Base-by-base conservation (phyloP, 2,797 vertebrate genomes). In the Chelmon rostratus region DNA sequence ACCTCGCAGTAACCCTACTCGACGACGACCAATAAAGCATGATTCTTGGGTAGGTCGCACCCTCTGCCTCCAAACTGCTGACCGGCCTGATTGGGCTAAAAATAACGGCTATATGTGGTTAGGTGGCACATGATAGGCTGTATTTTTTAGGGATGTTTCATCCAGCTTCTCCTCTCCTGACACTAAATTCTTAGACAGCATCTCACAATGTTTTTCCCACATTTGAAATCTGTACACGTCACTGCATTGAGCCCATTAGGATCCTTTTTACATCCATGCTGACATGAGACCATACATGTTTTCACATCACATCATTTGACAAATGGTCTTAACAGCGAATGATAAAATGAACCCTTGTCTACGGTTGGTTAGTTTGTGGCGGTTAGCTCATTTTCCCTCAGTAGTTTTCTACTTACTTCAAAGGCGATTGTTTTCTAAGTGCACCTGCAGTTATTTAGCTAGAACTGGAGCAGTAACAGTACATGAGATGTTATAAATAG, bases 31-130 rank as follows among this genome's bases (percentile, higher is more conserved):
- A 25, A 90, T 96, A 83, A 95, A 96, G 86, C 95, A 95, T 0
- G 94, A 96, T 92, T 96, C 96, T 16, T 96, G 95, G 96, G 96
- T 96, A 93, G 42, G 92, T 80, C 28, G 23, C 16, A 8, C 8
- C 31, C 9, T 54, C 38, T 37, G 6, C 21, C 5, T 57, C 57
- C 42, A 53, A 59, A 31, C 13, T 6, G 31, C 38, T 37, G 46
- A 52, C 53, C 50, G 31, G 0, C 33, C n/a, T 71, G 16, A 52
- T 12, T 61, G 37, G 19, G 8, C 35, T 33, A 73, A 47, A 54
- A 72, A 52, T 23, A 0, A 31, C 6, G 9, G 19, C 44, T 44
- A 28, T 19, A 1, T 68, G 5, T 68, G 54, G 8, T 50, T 12
- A 2, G 19, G 25, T 16, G 35, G 50, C 19, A 0, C 15, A 23